Evolutionary conservation across 2,888 invertebrate genomes (phyloP).

Genomic region (Eulithis testata): DNA sequence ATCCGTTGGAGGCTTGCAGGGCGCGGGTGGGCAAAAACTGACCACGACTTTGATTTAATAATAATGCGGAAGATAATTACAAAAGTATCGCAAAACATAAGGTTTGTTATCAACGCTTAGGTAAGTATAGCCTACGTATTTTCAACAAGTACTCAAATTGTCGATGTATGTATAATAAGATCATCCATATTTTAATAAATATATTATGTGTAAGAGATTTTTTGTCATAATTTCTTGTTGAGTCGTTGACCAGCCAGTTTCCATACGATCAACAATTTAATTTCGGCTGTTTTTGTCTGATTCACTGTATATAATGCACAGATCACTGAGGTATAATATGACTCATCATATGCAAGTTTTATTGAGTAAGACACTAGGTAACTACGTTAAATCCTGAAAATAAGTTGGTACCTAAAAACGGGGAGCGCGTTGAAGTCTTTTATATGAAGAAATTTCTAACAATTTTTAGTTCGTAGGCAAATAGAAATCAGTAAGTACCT

Average conservation of each 20-base stretch:
- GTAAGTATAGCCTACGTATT: no score
- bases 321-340: slow-evolving; percentile 44
- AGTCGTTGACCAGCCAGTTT: slow-evolving; percentile 55
- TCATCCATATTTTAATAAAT: no score
- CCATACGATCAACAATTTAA: slow-evolving; percentile 73
- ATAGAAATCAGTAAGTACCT: no score
- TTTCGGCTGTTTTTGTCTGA: slow-evolving; percentile 64
- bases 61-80: slow-evolving; percentile 38
- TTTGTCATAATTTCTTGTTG: slow-evolving; percentile 22
- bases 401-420: no score
- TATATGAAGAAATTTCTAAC: neutral
- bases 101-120: neutral
- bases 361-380: neutral
- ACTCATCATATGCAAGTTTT: slow-evolving; percentile 46
- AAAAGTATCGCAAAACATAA: slow-evolving; percentile 16
- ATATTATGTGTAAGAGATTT: slow-evolving; percentile 17
- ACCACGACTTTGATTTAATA: slow-evolving; percentile 33
- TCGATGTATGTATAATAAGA: neutral
- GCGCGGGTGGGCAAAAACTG: slow-evolving; percentile 36
- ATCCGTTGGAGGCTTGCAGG: slow-evolving; percentile 24
- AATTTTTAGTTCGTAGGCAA: no score
- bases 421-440: slow-evolving; percentile 24
- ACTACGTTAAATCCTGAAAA: no score
- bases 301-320: slow-evolving; percentile 27
- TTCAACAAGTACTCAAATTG: neutral